Evolutionary conservation across 2,888 invertebrate genomes (phyloP), one percentile per base, ranked within the genome.

Genomic region (Pseudanteris insignis): DNA sequence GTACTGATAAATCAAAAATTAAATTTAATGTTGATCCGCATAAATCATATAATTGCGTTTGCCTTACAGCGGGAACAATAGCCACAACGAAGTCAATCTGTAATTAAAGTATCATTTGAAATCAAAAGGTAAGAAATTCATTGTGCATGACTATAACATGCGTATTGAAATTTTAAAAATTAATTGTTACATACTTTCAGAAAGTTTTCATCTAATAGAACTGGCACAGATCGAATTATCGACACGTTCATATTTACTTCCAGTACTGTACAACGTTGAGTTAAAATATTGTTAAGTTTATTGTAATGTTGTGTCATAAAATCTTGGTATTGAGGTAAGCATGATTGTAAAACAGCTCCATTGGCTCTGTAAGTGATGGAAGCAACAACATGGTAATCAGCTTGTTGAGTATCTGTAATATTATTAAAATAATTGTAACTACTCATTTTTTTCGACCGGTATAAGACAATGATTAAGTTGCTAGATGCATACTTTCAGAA

Each of bases 181-280:
- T n/a, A n/a, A n/a, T n/a, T n/a, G n/a, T 12, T 33, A 28, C 55
- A 32, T 55, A 82, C 81, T 75, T 90, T 90, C 0, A 94, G 89
- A 2, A 94, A 88, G 75, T 94, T 94, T 77, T 94, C 93, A 72
- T 93, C 92, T 1, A 92, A 74, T 8, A 94, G 81, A 41, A 84
- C 84, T n/a, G 94, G 90, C 72, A 89, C 84, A 0, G 92, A 89
- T 68, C 91, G 89, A 0, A 95, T 84, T 71, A 96, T 92, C 0
- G 94, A 90, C 0, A 96, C 96, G 73, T 94, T 95, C 85, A 96
- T 94, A 75, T 94, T 92, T 0, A 96, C 94, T 71, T 94, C 95
- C 34, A 95, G 92, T 2, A 94, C 94, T 0, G 96, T 96, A 79
- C 96, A 97, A 68, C 95, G 88, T 74, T 94, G 92, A 0, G 94